Base-by-base conservation (phyloP, 2,888 invertebrate species). In the Lithophane socia region DNA sequence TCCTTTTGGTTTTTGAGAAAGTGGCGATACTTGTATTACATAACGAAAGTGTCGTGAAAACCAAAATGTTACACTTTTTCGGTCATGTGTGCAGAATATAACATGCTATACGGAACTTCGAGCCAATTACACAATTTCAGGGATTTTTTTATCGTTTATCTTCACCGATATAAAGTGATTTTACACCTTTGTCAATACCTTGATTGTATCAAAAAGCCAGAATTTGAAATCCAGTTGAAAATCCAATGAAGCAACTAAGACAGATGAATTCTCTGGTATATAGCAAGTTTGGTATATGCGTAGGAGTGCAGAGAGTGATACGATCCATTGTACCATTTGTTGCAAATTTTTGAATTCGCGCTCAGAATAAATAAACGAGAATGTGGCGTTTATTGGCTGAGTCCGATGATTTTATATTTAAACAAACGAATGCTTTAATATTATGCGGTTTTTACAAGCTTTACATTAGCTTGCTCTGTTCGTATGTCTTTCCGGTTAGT, bases 301-400 rank as follows among this genome's bases (percentile, higher is more conserved):
- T 77, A 66, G 80, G 83, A 76, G 80, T 70, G 37, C 5, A 37
- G 74, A 73, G 60, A 73, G 70, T 78, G 74, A 87, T 69, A 68
- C 58, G 52, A 73, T 71, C 75, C 75, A 84, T 86, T 83, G 81
- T 88, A 86, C 66, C 47, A 77, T 75, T 79, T 42, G 77, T 66
- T 74, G 81, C 70, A 86, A 64, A 77, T 77, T 81, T 86, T 82
- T 83, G 71, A 79, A 88, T 81, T 81, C 81, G 60, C 42, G 52
- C 76, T 66, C 67, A 49, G 73, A 71, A 86, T 79, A 88, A 86
- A 86, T 86, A 88, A 79, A 83, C 66, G 64, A 56, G 66, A 73
- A 66, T 64, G 65, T 87, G 80, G 86, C 88, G 74, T 86, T 88
- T 86, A 86, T 86, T 86, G 79, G 73, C 66, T 18, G 63, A 69